Percentiles rank a stretch among this genome's conserved stretches.
Conservation (phyloP, 2,888 invertebrate genomes). For the Xanthostigma xanthostigma region DNA sequence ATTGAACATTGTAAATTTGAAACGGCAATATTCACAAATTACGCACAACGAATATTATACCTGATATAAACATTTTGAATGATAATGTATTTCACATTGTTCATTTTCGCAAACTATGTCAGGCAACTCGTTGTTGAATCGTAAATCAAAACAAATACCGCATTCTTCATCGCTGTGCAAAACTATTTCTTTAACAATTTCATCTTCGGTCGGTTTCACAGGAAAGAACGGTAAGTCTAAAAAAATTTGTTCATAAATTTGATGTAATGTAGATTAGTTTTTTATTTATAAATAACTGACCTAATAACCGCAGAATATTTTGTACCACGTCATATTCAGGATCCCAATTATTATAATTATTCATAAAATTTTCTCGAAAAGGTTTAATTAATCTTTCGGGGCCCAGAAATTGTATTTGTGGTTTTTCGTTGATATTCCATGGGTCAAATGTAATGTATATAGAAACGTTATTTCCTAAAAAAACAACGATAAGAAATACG, state of each 20-base stretch:
- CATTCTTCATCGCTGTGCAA: constrained; percentile 24
- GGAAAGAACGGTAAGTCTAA: constrained; percentile 22
- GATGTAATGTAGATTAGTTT: not conserved
- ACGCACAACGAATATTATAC: constrained; percentile 16
- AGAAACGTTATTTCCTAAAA: constrained; percentile 25
- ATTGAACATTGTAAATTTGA: constrained; percentile 1
- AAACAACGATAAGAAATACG: constrained; percentile 4
- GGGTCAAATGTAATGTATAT: constrained; percentile 26
- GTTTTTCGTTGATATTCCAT: constrained; percentile 19
- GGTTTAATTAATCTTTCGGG: constrained; percentile 21
- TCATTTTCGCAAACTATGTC: constrained; percentile 26
- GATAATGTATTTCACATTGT: constrained; percentile 26
- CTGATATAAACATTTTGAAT: constrained; percentile 28
- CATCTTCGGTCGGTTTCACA: constrained; percentile 10
- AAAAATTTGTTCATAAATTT: constrained; percentile 7
- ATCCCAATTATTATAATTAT: constrained; percentile 26
- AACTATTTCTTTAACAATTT: constrained; percentile 11
- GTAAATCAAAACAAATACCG: constrained; percentile 26
- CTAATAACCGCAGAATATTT: constrained; percentile 24
- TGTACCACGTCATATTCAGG: constrained; percentile 18
- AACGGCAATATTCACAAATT: not conserved
- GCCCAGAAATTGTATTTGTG: constrained; percentile 28
- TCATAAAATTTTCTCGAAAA: constrained; percentile 19
- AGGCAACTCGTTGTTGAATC: constrained; percentile 25
- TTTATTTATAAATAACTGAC: constrained; percentile 12